Evolutionary conservation across 2,113 vertebrate species (phyloP).

Genomic region (Sander lucioperca): DNA sequence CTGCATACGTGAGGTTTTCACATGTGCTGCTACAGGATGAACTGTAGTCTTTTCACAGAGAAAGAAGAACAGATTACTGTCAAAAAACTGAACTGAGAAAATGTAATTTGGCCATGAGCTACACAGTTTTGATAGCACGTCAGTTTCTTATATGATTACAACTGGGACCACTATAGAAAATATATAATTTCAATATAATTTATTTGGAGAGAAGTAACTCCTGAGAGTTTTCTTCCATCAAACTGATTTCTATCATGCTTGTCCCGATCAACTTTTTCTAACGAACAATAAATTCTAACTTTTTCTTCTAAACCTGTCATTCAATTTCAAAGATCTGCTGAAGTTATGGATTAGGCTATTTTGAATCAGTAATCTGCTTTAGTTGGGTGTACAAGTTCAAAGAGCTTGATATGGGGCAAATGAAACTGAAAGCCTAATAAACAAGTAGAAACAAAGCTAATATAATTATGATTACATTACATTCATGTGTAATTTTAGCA

Average conservation of each 20-base stretch:
- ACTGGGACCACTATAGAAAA: conserved; percentile 13
- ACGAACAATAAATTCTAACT: neutral
- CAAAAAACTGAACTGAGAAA: conserved; percentile 29
- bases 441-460: neutral
- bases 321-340: neutral
- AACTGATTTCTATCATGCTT: neutral
- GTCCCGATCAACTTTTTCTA: neutral
- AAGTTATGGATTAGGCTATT: neutral
- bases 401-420: neutral
- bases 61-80: conserved; percentile 20
- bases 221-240: neutral
- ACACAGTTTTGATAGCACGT: conserved; percentile 4
- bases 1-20: conserved; percentile 30
- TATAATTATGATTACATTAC: neutral
- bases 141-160: conserved; percentile 1
- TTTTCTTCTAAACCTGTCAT: neutral
- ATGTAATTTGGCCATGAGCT: neutral
- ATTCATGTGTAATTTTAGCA: neutral
- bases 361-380: neutral
- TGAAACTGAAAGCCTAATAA: neutral
- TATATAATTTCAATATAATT: conserved; percentile 15
- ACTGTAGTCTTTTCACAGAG: conserved; percentile 14
- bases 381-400: neutral
- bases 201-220: neutral
- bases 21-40: conserved; percentile 19